Base-by-base conservation (phyloP, 2,888 invertebrate genomes). In the Halocaridina rubra region DNA sequence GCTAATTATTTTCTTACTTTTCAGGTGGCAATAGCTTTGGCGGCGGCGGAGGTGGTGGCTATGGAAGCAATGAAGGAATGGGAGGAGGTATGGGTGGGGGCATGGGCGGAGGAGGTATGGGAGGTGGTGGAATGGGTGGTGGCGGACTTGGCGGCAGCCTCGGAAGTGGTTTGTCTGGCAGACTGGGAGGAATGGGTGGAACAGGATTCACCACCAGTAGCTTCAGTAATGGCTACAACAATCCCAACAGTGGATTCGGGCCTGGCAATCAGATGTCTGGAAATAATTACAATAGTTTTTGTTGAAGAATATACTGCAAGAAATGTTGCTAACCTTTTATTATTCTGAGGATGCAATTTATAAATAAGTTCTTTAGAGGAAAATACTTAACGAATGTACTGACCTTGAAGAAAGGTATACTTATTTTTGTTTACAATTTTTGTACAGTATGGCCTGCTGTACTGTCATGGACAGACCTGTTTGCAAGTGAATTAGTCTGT, bases 21-120 rank as follows among this genome's bases (percentile, higher is more conserved):
- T 53, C 53, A 53, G 69, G 69, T n/a, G 71, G 72, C 30, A 32
- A 57, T 53, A 61, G 64, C 30, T 61, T 78, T 30, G 81, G 81
- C 30, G 81, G 75, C 29, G 81, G 81, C 16, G 81, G 81, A n/a
- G 80, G 80, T 16, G 53, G 53, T 61, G 61, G 61, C 32, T 64
- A 67, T n/a, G 81, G 81, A 39, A 75, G 76, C 81, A 76, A 67
- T 27, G 84, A 89, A 10, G 90, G 90, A 27, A 90, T 90, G 39
- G 89, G 89, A 39, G 90, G 90, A 30, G 90, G 90, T 64, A 90
- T 90, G 16, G 90, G 90, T 4, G 72, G 81, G 71, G 76, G 76
- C 16, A 33, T 29, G 27, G 39, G 80, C 7, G 61, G 80, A 19
- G 59, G 80, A 13, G 57, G 57, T 3, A 10, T 22, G 32, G 79